phyloP scores from a whole-genome alignment of 2,797 vertebrate species.

The Hozukius guyotensis region DNA sequence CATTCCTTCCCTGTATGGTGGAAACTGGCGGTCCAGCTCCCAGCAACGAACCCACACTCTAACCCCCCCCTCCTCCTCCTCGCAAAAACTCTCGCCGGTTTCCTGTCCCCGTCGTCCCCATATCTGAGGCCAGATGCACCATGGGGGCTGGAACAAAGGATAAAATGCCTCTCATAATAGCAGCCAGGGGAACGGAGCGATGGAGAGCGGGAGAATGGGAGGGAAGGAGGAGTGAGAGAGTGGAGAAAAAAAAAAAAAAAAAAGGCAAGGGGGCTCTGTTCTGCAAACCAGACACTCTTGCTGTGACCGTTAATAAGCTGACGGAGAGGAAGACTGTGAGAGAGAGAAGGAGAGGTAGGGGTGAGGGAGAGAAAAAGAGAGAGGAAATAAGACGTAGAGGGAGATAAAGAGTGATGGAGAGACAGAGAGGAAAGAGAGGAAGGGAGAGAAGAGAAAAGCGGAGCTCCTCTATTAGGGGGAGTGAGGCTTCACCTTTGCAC shows the following conservation, averaged over 20 bases:
- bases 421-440: constrained; percentile 33
- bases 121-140: constrained; percentile 85
- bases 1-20: constrained; percentile 67
- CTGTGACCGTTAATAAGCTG: constrained; percentile 80
- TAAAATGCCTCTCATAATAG: constrained; percentile 85
- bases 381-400: constrained; percentile 19
- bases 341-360: constrained; percentile 35
- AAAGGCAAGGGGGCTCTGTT: constrained; percentile 70
- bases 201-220: constrained; percentile 68
- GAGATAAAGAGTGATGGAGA: constrained; percentile 49
- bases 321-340: constrained; percentile 57
- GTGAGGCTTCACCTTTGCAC: constrained; percentile 80
- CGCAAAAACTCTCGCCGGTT: constrained; percentile 74
- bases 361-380: constrained; percentile 13
- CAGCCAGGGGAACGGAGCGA: constrained; percentile 73
- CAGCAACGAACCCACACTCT: constrained; percentile 51
- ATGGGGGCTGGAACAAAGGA: constrained; percentile 86
- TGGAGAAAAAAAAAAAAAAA: constrained; percentile 1
- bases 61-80: constrained; percentile 22
- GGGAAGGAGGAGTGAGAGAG: constrained; percentile 62
- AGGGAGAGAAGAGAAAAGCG: constrained; percentile 35
- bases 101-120: constrained; percentile 76
- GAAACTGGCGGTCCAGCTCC: constrained; percentile 76
- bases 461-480: constrained; percentile 63
- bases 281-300: constrained; percentile 77